phyloP scores from a whole-genome alignment of 2,113 vertebrate genomes.

The Danio rerio region GRCz12tu NC_133190.1:9300501-9301000 shows the following conservation, averaged over 20 bases:
- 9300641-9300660: neutral
- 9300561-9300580: neutral
- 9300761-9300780: conserved; percentile 18
- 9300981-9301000: conserved; percentile 9
- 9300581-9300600: neutral
- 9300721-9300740: neutral
- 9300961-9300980: conserved; percentile 45
- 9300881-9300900: conserved; percentile 57
- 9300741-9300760: conserved; percentile 35
- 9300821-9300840: conserved; percentile 50
- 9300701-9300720: neutral
- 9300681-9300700: neutral
- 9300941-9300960: conserved; percentile 49
- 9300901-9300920: conserved; percentile 48
- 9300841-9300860: conserved; percentile 40
- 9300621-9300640: neutral
- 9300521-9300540: neutral
- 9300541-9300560: neutral
- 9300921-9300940: conserved; percentile 54
- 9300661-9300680: neutral
- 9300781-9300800: conserved; percentile 24
- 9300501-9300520: no score
- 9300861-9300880: conserved; percentile 16
- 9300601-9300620: neutral
- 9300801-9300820: conserved; percentile 34